Evolutionary conservation across 2,113 vertebrate species (phyloP), one percentile per base, ranked within the genome.

Genomic region (Tachysurus fulvidraco): DNA sequence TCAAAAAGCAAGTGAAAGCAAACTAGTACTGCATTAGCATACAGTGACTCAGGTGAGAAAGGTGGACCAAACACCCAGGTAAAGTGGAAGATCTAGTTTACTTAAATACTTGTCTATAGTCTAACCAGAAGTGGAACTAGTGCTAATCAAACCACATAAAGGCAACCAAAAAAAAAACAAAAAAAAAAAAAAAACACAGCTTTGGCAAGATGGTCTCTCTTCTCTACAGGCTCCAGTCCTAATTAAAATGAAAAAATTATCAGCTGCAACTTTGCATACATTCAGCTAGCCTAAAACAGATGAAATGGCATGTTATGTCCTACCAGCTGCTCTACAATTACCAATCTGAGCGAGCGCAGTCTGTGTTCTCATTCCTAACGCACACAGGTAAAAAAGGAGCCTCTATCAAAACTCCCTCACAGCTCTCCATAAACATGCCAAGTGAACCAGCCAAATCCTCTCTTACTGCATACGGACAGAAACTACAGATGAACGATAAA

Each of bases 271-370:
- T n/a, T 50, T 19, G 59, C 71, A 65, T 44, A 69, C 74, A 21
- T 62, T n/a, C 62, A 9, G 41, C 28, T 25, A 23, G 14, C 19
- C 28, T 83, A 79, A 81, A 74, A 50, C 17, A n/a, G 23, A 80
- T 69, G 74, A 9, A 71, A 78, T 41, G 50, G 41, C 83, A 85
- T 86, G 83, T 79, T 64, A 79, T 54, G 54, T 36, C 28, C 23
- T 80, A 59, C 59, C 86, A 88, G 30, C 50, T 67, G 57, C 62
- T 81, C 44, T 71, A 87, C 91, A 88, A 91, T 92, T 90, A 93
- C 90, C 91, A 91, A 92, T 88, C 92, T 92, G 79, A 88, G 86
- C 87, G 36, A 36, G 92, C 90, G 91, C 89, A 89, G 91, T 89
- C 88, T 80, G 89, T 83, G 85, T 92, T 88, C 83, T 92, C 77